A percentile compares a stretch with the other conserved stretches of the same genome.
Evolutionary conservation across 1,140 invertebrate genomes (phyloP).

Genomic region (Maniola jurtina): DNA sequence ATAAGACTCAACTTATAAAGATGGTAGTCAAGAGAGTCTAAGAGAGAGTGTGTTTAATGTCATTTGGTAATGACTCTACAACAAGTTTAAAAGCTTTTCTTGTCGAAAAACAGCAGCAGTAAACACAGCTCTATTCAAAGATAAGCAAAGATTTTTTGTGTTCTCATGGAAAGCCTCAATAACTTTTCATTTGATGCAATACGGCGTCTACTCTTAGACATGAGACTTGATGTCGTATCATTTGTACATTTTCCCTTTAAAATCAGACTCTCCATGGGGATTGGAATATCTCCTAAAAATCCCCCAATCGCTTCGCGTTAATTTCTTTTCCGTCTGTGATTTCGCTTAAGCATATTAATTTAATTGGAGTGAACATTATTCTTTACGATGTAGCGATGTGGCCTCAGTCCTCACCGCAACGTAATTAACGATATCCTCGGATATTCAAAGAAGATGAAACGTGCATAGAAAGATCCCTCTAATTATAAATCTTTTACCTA

Average conservation of each 20-base stretch:
- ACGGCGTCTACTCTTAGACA: not conserved
- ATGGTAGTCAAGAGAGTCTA: no score
- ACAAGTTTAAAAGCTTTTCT: no score
- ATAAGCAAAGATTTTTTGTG: no score
- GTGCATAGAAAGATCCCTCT: constrained; percentile 2
- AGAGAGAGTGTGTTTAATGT: no score
- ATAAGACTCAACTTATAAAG: no score
- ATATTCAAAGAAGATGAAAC: constrained; percentile 2
- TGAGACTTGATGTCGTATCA: not conserved
- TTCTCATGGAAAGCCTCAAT: no score
- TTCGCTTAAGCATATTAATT: constrained; percentile 15
- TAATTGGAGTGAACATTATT: constrained; percentile 22
- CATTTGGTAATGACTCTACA: no score
- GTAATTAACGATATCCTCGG: constrained; percentile 2
- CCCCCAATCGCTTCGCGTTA: constrained; percentile 13
- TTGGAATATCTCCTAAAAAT: constrained; percentile 17
- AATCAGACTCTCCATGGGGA: constrained; percentile 14
- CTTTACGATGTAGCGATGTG: not conserved
- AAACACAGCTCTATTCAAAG: no score
- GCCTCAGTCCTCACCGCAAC: not conserved
- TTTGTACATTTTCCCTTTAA: constrained; percentile 21
- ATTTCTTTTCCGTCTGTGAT: constrained; percentile 15
- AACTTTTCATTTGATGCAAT: no score
- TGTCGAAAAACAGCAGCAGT: no score
- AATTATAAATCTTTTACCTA: constrained; percentile 1